Conservation (phyloP, 1,140 invertebrate species). For the Rhyzopertha dominica region DNA sequence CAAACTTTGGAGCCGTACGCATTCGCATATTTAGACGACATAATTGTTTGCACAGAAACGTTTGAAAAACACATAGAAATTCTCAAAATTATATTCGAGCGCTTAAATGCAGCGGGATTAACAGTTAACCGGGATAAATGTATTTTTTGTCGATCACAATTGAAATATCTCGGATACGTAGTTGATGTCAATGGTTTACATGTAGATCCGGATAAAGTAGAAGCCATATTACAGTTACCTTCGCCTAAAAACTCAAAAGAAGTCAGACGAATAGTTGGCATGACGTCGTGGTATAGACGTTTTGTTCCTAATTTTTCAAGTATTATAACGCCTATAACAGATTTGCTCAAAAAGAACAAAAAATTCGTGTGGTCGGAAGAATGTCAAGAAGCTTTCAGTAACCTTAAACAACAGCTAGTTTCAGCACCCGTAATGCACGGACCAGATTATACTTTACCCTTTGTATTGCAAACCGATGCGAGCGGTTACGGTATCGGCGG, state of each 20-base stretch:
- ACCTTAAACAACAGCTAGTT: conserved; percentile 10
- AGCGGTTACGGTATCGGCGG: conserved; percentile 37
- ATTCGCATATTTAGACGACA: conserved; percentile 37
- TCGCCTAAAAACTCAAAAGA: conserved; percentile 5
- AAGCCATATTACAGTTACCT: conserved; percentile 38
- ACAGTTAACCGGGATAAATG: conserved; percentile 38
- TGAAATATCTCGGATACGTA: conserved; percentile 41
- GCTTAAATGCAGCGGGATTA: no score
- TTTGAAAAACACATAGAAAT: conserved; percentile 33
- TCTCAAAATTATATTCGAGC: conserved; percentile 21
- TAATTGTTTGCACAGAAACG: conserved; percentile 30
- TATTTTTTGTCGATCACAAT: conserved; percentile 28
- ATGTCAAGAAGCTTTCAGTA: conserved; percentile 3
- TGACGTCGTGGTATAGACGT: conserved; percentile 23
- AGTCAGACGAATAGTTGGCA: background rate
- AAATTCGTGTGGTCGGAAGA: conserved; percentile 11
- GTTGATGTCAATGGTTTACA: conserved; percentile 33
- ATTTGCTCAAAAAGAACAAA: no score
- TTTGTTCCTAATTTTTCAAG: conserved; percentile 18
- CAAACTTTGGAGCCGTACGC: conserved; percentile 22
- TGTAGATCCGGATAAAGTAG: conserved; percentile 40
- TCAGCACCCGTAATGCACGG: conserved; percentile 21
- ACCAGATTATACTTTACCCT: conserved; percentile 31
- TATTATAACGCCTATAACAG: conserved; percentile 9
- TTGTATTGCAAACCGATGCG: conserved; percentile 32